Conservation (phyloP, 1,140 invertebrate species). For the Ridgeia piscesae region DNA sequence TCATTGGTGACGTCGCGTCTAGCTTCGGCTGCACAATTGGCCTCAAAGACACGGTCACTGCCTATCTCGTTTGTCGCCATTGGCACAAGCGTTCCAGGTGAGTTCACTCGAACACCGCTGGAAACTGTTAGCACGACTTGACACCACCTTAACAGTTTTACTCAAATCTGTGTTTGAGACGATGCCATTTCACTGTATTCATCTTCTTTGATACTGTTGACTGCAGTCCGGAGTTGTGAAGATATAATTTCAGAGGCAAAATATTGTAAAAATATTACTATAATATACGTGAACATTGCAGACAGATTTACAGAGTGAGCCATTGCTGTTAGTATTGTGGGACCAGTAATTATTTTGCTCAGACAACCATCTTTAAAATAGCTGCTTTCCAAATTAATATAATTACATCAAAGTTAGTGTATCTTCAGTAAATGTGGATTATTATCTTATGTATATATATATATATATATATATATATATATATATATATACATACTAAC, state of each 20-base stretch:
- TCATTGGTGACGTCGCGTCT: conserved; percentile 94
- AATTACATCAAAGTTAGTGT: no score
- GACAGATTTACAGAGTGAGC: no score
- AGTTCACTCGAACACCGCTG: neutral
- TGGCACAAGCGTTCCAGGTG: conserved; percentile 95
- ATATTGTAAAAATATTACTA: neutral
- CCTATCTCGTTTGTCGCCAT: conserved; percentile 94
- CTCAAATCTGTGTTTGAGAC: neutral
- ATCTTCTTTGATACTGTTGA: neutral
- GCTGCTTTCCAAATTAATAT: no score
- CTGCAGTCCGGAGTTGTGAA: neutral
- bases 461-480: no score
- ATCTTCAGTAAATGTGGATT: no score
- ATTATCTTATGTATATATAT: no score
- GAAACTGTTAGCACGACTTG: neutral
- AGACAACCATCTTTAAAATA: no score
- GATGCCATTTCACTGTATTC: neutral
- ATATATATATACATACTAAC: no score
- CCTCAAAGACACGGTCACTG: conserved; percentile 93
- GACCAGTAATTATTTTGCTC: no score
- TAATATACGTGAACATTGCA: neutral
- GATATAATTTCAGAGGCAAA: neutral
- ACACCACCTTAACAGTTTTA: neutral
- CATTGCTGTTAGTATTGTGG: no score
- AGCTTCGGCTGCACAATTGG: conserved; percentile 97